phyloP scores from a whole-genome alignment of 2,113 vertebrate species.

The Psephotus haematonotus region DNA sequence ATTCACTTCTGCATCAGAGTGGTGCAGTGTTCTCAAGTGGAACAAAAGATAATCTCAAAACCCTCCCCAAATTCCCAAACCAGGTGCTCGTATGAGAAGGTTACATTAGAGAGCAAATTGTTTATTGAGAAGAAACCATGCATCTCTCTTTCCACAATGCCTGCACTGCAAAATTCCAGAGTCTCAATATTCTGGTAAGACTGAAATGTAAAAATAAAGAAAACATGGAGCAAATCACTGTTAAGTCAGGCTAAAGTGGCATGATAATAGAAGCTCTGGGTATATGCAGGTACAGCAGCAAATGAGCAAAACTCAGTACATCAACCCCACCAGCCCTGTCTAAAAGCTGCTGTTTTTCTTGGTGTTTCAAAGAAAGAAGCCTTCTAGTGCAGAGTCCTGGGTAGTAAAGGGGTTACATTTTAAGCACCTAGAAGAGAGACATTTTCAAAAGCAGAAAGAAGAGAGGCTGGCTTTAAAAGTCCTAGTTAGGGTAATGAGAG shows the following conservation, averaged over 20 bases:
- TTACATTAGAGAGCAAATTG: not conserved
- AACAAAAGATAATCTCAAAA: not conserved
- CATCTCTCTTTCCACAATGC: not conserved
- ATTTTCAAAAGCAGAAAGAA: not conserved
- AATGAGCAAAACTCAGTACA: not conserved
- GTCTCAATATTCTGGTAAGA: not conserved
- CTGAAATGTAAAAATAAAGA: not conserved
- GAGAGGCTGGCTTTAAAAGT: not conserved
- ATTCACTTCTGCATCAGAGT: not conserved
- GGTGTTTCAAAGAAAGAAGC: not conserved
- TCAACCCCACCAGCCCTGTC: not conserved
- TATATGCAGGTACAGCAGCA: not conserved
- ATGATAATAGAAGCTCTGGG: not conserved
- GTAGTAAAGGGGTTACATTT: not conserved
- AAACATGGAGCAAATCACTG: not conserved
- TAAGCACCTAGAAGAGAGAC: not conserved
- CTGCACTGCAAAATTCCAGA: not conserved
- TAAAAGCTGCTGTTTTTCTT: not conserved
- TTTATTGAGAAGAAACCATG: not conserved
- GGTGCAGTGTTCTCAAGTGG: not conserved
- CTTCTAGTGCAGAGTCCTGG: not conserved
- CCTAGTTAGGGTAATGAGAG: not conserved
- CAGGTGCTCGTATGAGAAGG: rapidly evolving
- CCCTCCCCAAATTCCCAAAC: not conserved
- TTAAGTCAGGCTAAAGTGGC: not conserved